Evolutionary conservation across 2,113 vertebrate species (phyloP).

Genomic region (Platanista minor): DNA sequence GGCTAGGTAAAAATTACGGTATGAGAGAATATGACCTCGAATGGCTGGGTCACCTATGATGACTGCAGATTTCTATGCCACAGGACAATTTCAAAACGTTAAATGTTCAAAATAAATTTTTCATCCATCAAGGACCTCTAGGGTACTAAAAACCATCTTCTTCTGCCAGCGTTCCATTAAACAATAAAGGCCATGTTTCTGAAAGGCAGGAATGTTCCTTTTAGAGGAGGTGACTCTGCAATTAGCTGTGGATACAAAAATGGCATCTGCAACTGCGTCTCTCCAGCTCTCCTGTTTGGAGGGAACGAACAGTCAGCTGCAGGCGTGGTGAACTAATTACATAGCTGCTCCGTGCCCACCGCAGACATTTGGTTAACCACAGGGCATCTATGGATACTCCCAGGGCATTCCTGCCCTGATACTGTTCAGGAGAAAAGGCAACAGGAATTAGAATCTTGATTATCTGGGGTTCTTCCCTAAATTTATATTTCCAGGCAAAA

Average conservation of each 20-base stretch:
- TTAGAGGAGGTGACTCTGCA: neutral
- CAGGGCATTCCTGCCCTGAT: neutral
- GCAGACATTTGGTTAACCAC: constrained; percentile 30
- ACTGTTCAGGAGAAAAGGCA: constrained; percentile 7
- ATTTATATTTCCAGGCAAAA: constrained; percentile 3
- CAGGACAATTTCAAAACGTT: constrained; percentile 23
- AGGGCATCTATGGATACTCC: neutral
- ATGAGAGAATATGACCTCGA: constrained; percentile 45
- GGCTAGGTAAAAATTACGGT: constrained; percentile 34
- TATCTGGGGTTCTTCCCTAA: constrained; percentile 20
- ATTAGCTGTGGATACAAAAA: neutral
- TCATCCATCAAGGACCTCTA: constrained; percentile 14
- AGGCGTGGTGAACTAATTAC: constrained; percentile 15
- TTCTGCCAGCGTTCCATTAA: constrained; percentile 34
- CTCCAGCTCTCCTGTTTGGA: neutral
- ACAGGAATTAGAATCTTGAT: neutral
- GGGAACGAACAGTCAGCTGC: neutral
- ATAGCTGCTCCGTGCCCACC: neutral
- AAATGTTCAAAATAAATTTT: constrained; percentile 65
- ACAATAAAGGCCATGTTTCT: neutral
- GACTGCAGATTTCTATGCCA: neutral
- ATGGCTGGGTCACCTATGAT: constrained; percentile 49
- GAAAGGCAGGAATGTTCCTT: neutral
- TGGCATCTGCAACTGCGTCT: neutral
- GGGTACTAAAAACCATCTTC: neutral